phyloP scores from a whole-genome alignment of 2,113 vertebrate genomes.

The Etia nguti region DNA sequence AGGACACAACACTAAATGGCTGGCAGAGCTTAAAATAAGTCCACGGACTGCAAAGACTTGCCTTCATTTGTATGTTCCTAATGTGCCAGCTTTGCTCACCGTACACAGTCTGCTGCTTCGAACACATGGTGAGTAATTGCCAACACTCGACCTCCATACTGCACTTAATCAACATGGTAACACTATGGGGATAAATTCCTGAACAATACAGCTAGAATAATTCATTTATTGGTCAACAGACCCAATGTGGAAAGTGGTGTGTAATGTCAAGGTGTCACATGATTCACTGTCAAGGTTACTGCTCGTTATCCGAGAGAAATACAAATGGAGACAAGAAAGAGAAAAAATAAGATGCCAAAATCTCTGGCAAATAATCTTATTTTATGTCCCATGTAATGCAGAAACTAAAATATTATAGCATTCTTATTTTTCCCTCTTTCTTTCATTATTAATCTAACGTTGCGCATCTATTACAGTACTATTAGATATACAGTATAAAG shows the following conservation, averaged over 20 bases:
- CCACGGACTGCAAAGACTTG: slow-evolving; percentile 44
- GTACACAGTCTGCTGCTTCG: slow-evolving; percentile 54
- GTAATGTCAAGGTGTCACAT: slow-evolving; percentile 42
- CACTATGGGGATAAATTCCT: slow-evolving; percentile 60
- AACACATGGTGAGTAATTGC: slow-evolving; percentile 67
- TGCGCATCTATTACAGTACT: background rate
- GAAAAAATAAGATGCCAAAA: background rate
- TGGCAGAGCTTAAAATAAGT: slow-evolving; percentile 59
- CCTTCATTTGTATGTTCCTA: slow-evolving; percentile 72
- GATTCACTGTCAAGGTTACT: slow-evolving; percentile 60
- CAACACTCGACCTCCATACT: slow-evolving; percentile 62
- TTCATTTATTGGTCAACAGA: slow-evolving; percentile 66
- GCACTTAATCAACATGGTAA: slow-evolving; percentile 65
- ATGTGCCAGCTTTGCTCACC: slow-evolving; percentile 58
- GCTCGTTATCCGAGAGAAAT: slow-evolving; percentile 28
- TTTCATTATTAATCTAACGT: background rate
- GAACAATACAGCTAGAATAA: slow-evolving; percentile 63
- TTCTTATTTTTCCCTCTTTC: background rate
- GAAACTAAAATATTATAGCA: background rate
- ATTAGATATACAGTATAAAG: background rate
- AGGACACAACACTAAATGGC: slow-evolving; percentile 56
- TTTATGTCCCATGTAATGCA: background rate
- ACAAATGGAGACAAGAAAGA: background rate
- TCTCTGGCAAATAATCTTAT: background rate
- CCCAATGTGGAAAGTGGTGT: slow-evolving; percentile 43